These are phyloP conservation scores for Drosophila ironensis DNA, from an alignment of 1,140 invertebrate genomes.

Conservation along the genomic window DNA sequence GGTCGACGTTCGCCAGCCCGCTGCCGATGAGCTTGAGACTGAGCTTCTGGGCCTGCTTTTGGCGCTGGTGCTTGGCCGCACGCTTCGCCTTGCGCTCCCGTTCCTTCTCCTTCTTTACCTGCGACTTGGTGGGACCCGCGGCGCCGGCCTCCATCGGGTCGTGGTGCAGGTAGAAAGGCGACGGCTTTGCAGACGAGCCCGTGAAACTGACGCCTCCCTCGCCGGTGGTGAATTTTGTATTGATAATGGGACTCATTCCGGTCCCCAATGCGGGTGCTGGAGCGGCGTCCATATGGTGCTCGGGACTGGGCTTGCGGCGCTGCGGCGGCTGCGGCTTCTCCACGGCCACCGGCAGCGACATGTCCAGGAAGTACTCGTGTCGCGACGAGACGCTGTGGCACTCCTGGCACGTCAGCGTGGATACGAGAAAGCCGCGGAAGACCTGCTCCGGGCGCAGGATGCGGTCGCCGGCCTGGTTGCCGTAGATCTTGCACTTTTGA, in stretches of 20 bases:
- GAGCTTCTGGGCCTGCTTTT: slow-evolving; percentile 60
- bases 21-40: slow-evolving; percentile 72
- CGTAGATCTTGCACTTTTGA: slow-evolving; percentile 91
- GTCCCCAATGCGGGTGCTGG: too few species aligned
- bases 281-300: slow-evolving; percentile 34
- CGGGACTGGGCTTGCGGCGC: slow-evolving; percentile 83
- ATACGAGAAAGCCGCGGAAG: slow-evolving; percentile 95
- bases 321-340: slow-evolving; percentile 87
- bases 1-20: neutral
- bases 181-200: slow-evolving; percentile 1
- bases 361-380: slow-evolving; percentile 96
- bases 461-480: slow-evolving; percentile 90
- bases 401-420: slow-evolving; percentile 93
- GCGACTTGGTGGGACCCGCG: slow-evolving; percentile 85
- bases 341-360: slow-evolving; percentile 93
- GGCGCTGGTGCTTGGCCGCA: slow-evolving; percentile 67
- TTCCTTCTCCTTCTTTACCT: slow-evolving; percentile 87
- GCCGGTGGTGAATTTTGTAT: slow-evolving; percentile 43
- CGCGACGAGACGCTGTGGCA: slow-evolving; percentile 93
- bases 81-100: slow-evolving; percentile 84
- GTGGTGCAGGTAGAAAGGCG: slow-evolving; percentile 62
- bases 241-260: too few species aligned
- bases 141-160: slow-evolving; percentile 13
- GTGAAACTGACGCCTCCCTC: slow-evolving; percentile 22
- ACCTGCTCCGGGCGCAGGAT: slow-evolving; percentile 91